Evolutionary conservation across 1,140 invertebrate species (phyloP), one percentile per base, ranked within the genome.

Genomic region (Pteromalus puparum): DNA sequence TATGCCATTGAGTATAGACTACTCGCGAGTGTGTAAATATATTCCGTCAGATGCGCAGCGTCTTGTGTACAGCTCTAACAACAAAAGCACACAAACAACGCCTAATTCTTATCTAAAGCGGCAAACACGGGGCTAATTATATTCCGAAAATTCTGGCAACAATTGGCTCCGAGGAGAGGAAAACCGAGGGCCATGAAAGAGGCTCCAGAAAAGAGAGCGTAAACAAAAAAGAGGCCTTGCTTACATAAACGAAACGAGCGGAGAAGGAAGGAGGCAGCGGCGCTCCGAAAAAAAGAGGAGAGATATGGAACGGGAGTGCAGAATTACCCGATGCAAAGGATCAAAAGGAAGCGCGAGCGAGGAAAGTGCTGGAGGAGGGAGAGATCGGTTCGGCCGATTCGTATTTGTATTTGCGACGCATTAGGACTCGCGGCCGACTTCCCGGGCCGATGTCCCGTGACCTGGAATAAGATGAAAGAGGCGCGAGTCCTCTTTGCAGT

Each of bases 401-500:
- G 68, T 74, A 48, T 81, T 82, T 82, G 87, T 89, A 86, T 89
- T 86, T 88, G 83, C 75, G 26, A 78, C 83, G 88, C 87, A 89
- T 88, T 88, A 88, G 86, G 86, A 87, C 86, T 87, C 82, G 38
- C 34, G 38, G 65, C 53, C 67, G 42, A 81, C 79, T 81, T 81
- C 67, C 79, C 5, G 42, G 77, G 24, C 42, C 42, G 48, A 75
- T 61, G 24, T 87, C 88, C 86, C 86, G 78, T 89, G 88, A 88
- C 88, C 88, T 87, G 85, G 86, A 88, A 89, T 82, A 81, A 88
- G 88, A 89, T 68, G 86, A 89, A 88, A 89, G 86, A 88, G 86
- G 77, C 42, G 61, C 15, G 28, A 72, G 68, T 9, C 28, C n/a
- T 72, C n/a, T 18, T 18, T 38, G 72, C 34, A 74, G 34, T 38